Conservation (phyloP, 2,888 invertebrate species). For the Metellina segmentata region DNA sequence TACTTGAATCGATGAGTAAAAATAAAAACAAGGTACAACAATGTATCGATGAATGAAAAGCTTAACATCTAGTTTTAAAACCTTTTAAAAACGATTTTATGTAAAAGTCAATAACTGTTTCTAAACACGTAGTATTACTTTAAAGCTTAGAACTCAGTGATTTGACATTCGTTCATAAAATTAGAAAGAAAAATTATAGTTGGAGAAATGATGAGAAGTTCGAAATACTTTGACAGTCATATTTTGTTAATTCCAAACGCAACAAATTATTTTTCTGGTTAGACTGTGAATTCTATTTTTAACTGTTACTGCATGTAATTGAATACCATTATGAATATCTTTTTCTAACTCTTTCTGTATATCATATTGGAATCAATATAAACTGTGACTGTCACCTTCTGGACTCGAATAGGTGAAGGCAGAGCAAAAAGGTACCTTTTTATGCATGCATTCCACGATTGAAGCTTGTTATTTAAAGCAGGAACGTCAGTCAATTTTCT, state of each 20-base stretch:
- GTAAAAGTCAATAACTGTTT: no score
- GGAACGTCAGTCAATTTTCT: slow-evolving; percentile 38
- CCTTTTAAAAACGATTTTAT: no score
- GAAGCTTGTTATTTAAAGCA: slow-evolving; percentile 36
- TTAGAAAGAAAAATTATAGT: neutral
- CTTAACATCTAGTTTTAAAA: no score
- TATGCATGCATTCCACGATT: slow-evolving; percentile 34
- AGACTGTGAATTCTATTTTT: neutral
- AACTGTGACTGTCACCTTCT: neutral
- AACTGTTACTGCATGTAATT: neutral
- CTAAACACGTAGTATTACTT: no score
- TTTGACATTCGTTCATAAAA: neutral
- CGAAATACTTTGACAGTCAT: no score
- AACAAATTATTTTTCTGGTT: no score
- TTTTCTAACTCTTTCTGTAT: neutral
- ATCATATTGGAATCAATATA: slow-evolving; percentile 9
- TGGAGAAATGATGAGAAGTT: neutral
- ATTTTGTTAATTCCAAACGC: no score
- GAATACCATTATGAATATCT: neutral
- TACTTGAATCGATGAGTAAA: no score
- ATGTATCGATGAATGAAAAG: no score
- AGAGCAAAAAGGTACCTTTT: neutral
- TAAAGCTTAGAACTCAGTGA: no score
- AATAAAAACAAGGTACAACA: no score
- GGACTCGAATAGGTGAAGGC: neutral